Conservation (phyloP, 2,888 invertebrate genomes). For the Tenthredo livida region DNA sequence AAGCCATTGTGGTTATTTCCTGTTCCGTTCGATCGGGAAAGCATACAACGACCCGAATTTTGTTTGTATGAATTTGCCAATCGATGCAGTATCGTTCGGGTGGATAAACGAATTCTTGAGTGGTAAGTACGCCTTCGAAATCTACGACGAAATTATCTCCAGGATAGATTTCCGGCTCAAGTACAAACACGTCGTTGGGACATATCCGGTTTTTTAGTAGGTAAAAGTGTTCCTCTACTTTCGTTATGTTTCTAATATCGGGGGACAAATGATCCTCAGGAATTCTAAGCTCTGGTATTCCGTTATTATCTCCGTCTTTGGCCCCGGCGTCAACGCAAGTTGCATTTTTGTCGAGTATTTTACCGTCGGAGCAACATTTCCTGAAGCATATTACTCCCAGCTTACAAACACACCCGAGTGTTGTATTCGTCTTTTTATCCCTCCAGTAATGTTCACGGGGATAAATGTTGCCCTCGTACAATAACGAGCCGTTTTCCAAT, state of each 20-base stretch:
- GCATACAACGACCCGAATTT: conserved; percentile 55
- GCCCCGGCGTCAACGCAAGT: not conserved
- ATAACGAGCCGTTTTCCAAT: conserved; percentile 62
- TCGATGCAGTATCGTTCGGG: conserved; percentile 59
- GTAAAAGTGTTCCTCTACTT: conserved; percentile 60
- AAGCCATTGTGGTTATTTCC: not conserved
- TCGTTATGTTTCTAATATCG: conserved; percentile 51
- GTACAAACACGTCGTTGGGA: conserved; percentile 56
- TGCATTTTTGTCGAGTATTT: conserved; percentile 54
- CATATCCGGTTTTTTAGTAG: conserved; percentile 62
- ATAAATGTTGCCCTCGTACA: conserved; percentile 62
- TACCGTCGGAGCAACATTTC: conserved; percentile 71
- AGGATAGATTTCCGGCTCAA: conserved; percentile 61
- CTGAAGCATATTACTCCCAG: conserved; percentile 65
- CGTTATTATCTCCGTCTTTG: not conserved
- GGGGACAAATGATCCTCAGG: conserved; percentile 52
- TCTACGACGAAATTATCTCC: conserved; percentile 66
- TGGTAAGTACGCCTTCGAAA: conserved; percentile 65
- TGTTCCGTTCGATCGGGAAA: not conserved
- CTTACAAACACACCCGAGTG: conserved; percentile 68
- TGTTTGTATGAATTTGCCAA: conserved; percentile 50
- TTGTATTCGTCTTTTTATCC: conserved; percentile 58
- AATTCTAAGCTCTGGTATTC: conserved; percentile 40
- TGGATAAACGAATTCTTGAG: conserved; percentile 3
- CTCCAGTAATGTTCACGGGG: conserved; percentile 60